Percentiles rank a stretch among this genome's conserved stretches.
Conservation (phyloP, 1,140 invertebrate genomes). For the Eupeodes corollae region DNA sequence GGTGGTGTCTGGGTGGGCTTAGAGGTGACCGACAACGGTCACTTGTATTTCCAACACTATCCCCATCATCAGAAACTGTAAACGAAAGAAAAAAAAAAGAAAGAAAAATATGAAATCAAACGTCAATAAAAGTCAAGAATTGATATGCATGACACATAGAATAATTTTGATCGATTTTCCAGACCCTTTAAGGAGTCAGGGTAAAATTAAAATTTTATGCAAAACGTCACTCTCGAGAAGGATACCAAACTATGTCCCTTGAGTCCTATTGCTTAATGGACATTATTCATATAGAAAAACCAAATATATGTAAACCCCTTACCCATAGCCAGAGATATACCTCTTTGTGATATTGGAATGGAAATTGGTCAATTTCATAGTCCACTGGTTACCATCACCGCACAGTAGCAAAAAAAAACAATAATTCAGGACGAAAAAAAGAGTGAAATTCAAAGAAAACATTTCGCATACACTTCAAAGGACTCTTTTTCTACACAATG, state of each 20-base stretch:
- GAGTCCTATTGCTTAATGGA: background rate
- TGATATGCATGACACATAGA: constrained; percentile 1
- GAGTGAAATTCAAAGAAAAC: too few relatives aligned
- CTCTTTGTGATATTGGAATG: constrained; percentile 23
- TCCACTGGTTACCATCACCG: constrained; percentile 15
- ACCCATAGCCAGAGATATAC: constrained; percentile 10
- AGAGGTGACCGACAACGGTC: constrained; percentile 29
- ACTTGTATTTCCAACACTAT: constrained; percentile 30
- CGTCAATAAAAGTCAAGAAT: constrained; percentile 3
- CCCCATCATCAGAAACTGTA: constrained; percentile 31
- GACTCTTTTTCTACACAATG: constrained; percentile 12
- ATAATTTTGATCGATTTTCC: constrained; percentile 1
- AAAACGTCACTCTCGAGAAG: background rate
- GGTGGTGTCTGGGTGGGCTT: constrained; percentile 21
- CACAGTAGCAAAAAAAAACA: background rate
- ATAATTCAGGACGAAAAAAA: too few relatives aligned
- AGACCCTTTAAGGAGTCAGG: background rate
- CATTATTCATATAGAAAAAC: constrained; percentile 13
- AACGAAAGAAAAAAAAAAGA: constrained; percentile 1
- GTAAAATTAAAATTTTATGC: background rate
- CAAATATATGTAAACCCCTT: constrained; percentile 7
- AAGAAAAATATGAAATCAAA: too few relatives aligned
- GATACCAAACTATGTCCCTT: background rate
- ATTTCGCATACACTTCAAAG: constrained; percentile 4
- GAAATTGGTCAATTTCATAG: constrained; percentile 33